Percentiles rank a stretch among this genome's conserved stretches.
phyloP scores from a whole-genome alignment of 92 coral and sea anemone genomes.

The Porites divaricata region DNA sequence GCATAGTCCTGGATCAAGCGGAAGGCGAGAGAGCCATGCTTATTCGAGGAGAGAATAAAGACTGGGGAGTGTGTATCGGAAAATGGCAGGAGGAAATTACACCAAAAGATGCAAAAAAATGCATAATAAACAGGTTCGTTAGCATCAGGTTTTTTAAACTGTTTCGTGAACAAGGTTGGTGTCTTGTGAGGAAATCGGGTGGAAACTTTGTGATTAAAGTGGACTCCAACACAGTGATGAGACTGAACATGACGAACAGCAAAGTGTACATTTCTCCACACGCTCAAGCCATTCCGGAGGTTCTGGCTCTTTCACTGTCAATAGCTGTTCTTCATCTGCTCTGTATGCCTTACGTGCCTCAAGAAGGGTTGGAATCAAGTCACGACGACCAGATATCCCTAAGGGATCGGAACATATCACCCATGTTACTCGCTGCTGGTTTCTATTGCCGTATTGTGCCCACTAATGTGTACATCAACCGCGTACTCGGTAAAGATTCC shows the following conservation, averaged over 20 bases:
- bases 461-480: conserved; percentile 30
- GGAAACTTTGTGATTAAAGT: conserved; percentile 39
- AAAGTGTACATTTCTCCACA: conserved; percentile 19
- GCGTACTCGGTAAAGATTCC: background rate
- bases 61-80: conserved; percentile 55
- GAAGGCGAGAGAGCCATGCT: conserved; percentile 59
- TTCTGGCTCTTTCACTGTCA: conserved; percentile 47
- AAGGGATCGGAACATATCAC: conserved; percentile 7
- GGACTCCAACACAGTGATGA: conserved; percentile 17
- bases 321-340: conserved; percentile 47
- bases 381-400: background rate
- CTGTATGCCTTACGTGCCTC: conserved; percentile 56
- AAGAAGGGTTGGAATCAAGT: conserved; percentile 15
- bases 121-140: conserved; percentile 17
- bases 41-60: conserved; percentile 39
- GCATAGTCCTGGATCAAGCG: background rate
- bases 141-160: conserved; percentile 2
- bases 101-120: conserved; percentile 2
- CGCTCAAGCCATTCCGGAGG: conserved; percentile 50
- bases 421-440: conserved; percentile 42
- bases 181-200: conserved; percentile 47
- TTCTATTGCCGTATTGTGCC: conserved; percentile 49
- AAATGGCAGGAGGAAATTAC: conserved; percentile 39
- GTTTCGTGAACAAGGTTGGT: conserved; percentile 46
- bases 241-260: background rate